A percentile compares a stretch with the other conserved stretches of the same genome.
Evolutionary conservation across 2,797 vertebrate species (phyloP).

Genomic region (Molossus alvarezi): DNA sequence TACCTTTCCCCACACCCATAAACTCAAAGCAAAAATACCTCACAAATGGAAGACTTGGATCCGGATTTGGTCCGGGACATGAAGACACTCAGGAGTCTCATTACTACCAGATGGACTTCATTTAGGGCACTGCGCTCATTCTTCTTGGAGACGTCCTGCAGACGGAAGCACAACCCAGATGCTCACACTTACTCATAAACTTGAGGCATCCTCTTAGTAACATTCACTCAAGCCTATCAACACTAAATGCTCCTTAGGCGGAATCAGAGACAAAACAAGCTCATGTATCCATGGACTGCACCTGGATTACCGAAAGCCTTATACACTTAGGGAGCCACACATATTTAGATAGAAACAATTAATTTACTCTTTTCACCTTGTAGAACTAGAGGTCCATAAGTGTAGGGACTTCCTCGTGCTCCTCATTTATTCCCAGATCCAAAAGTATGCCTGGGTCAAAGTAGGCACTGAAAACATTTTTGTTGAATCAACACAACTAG

Average conservation of each 20-base stretch:
- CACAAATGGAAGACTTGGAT: constrained; percentile 97
- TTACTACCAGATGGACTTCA: constrained; percentile 98
- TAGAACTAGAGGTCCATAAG: background rate
- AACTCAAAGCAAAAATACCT: constrained; percentile 90
- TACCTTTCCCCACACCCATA: background rate
- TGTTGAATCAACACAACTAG: background rate
- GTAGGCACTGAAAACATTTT: background rate
- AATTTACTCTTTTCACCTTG: background rate
- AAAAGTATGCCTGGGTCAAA: background rate
- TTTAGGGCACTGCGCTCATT: constrained; percentile 97
- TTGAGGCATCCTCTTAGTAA: background rate
- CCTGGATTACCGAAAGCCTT: background rate
- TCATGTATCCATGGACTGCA: fast-evolving
- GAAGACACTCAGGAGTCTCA: constrained; percentile 99
- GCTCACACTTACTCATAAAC: constrained; percentile 7
- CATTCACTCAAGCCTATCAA: background rate
- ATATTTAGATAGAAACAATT: background rate
- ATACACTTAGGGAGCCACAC: background rate
- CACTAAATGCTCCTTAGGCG: background rate
- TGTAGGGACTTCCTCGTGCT: background rate
- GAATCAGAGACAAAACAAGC: background rate
- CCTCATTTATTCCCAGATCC: background rate
- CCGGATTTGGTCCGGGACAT: constrained; percentile 99
- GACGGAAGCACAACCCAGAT: constrained; percentile 26
- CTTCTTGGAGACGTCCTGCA: constrained; percentile 97